Evolutionary conservation across 2,113 vertebrate species (phyloP).

Genomic region (Myrmophylax atrothorax): DNA sequence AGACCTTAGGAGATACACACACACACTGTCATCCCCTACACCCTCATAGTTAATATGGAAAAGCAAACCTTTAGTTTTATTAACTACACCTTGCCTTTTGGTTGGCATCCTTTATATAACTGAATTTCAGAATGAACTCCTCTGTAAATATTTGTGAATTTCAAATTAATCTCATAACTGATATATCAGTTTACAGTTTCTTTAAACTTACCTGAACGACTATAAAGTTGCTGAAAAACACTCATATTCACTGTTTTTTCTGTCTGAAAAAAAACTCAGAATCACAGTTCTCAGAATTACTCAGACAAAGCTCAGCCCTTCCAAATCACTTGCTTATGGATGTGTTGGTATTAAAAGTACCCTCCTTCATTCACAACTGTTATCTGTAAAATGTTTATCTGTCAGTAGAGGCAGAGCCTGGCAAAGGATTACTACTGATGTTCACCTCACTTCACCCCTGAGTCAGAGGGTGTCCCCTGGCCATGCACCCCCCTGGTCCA

Average conservation of each 20-base stretch:
- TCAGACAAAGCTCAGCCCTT: not conserved
- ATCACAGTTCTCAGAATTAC: not conserved
- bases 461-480: not conserved
- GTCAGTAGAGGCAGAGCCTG: not conserved
- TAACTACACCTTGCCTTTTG: not conserved
- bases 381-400: not conserved
- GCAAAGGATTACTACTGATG: not conserved
- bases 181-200: not conserved
- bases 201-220: not conserved
- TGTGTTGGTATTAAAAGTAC: not conserved
- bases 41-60: not conserved
- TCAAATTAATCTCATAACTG: not conserved
- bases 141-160: not conserved
- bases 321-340: not conserved
- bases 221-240: not conserved
- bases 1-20: too few species aligned
- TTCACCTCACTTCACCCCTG: not conserved
- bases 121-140: not conserved
- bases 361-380: accelerated
- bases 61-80: not conserved
- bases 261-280: not conserved
- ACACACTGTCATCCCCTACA: too few species aligned
- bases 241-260: not conserved
- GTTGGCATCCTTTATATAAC: not conserved
- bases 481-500: accelerated